Evolutionary conservation across 2,113 vertebrate species (phyloP).

Genomic region (Hippocampus comes): DNA sequence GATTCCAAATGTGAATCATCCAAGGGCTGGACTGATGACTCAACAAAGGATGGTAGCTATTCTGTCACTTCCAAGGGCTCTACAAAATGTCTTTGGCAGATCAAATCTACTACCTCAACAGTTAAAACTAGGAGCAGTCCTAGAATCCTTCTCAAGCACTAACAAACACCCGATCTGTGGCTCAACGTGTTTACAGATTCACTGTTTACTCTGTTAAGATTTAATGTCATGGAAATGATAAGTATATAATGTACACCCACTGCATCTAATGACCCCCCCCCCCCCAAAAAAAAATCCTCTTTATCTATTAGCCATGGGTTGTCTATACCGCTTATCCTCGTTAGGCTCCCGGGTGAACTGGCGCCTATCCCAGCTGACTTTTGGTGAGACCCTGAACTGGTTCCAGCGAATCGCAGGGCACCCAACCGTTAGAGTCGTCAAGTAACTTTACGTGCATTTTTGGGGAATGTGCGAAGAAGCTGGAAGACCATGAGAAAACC

Average conservation of each 20-base stretch:
- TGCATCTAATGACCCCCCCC: background rate
- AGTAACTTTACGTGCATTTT: background rate
- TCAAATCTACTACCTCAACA: slow-evolving; percentile 50
- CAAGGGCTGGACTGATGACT: slow-evolving; percentile 5
- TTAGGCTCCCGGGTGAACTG: background rate
- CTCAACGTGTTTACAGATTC: background rate
- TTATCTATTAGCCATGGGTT: background rate
- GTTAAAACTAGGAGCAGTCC: slow-evolving; percentile 55
- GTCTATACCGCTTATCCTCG: background rate
- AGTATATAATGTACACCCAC: background rate
- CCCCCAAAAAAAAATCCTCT: background rate
- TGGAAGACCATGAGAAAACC: too few species aligned
- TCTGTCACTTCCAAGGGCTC: slow-evolving; percentile 42
- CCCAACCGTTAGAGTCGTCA: background rate
- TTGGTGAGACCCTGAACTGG: background rate
- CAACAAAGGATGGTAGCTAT: slow-evolving; percentile 9
- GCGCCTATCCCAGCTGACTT: background rate
- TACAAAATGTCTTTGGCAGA: slow-evolving; percentile 28
- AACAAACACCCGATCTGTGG: slow-evolving; percentile 3
- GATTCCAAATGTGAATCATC: slow-evolving; percentile 25
- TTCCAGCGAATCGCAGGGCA: background rate
- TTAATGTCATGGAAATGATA: background rate
- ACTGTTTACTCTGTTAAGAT: background rate
- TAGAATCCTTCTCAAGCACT: slow-evolving; percentile 35
- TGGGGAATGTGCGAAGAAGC: too few species aligned